Evolutionary conservation across 2,113 vertebrate genomes (phyloP), one percentile per base, ranked within the genome.

Genomic region (Shinisaurus crocodilurus): DNA sequence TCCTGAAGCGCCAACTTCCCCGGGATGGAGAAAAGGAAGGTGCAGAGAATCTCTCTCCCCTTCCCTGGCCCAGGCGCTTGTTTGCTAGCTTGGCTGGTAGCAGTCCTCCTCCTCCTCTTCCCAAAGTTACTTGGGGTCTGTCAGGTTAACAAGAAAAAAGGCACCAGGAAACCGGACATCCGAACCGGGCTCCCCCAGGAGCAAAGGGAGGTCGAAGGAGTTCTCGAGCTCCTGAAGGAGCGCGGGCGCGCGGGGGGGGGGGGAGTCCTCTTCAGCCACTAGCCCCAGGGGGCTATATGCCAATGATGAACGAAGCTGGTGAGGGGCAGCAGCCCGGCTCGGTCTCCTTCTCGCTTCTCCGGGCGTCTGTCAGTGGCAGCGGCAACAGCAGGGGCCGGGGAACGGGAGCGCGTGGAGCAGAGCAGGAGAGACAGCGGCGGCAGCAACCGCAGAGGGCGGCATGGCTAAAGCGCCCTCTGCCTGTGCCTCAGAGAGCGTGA

Each of bases 401-500:
- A 88, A 92, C 92, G 16, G 85, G 89, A 87, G 89, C 90, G 90
- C 94, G 92, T 74, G 90, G 94, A 92, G 92, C 92, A 40, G 92
- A 82, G 93, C 92, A 74, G 91, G 89, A 72, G 85, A 89, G 89
- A 94, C 91, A 89, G 94, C 94, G 84, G 93, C 92, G 60, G 92
- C 89, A 86, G 88, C 88, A 89, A 95, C 92, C 92, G 94, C 94
- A 88, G 91, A 91, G 95, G 92, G 95, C 92, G 95, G 96, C 96
- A 97, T 96, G 96, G 93, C 96, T 91, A 95, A 94, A 89, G 96
- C 96, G 96, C 96, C 96, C 97, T 96, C 97, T 96, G 96, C 94
- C 96, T 96, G 97, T 90, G 92, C 94, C 95, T 94, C 96, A 83
- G 95, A 88, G 88, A 90, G 94, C 91, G 94, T 92, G 92, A 95